These are phyloP conservation scores for Ichneumoninae sp. DNA, from an alignment of 2,888 invertebrate species.

Conservation along the genomic window DNA sequence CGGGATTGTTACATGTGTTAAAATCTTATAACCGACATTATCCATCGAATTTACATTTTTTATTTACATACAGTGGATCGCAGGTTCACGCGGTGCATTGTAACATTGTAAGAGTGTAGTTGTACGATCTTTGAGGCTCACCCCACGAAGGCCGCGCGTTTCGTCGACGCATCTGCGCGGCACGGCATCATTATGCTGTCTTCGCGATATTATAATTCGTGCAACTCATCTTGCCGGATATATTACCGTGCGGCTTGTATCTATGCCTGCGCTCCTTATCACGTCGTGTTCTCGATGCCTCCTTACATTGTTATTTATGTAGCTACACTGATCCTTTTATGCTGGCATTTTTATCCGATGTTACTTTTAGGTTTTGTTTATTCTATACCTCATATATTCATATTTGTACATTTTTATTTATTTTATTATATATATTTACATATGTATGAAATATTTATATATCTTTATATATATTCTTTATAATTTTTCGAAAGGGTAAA, in stretches of 20 bases:
- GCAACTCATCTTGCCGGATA: slow-evolving; percentile 6
- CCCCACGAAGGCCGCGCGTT: background rate
- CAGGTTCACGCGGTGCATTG: background rate
- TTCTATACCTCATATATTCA: background rate
- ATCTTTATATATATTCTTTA: too few relatives aligned
- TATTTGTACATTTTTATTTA: background rate
- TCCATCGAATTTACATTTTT: slow-evolving; percentile 28
- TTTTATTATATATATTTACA: too few relatives aligned
- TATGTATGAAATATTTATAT: background rate
- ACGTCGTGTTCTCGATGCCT: slow-evolving; percentile 1
- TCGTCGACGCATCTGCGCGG: background rate
- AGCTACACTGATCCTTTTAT: background rate
- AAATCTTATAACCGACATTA: slow-evolving; percentile 4
- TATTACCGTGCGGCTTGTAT: background rate
- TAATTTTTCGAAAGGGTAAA: too few relatives aligned
- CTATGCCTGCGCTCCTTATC: background rate
- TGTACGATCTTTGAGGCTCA: background rate
- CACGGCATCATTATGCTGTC: background rate
- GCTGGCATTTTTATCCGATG: background rate
- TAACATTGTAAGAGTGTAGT: background rate
- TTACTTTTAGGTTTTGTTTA: background rate
- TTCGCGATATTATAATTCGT: background rate
- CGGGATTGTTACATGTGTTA: slow-evolving; percentile 35
- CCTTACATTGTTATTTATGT: background rate
- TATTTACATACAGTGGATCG: slow-evolving; percentile 31